Conservation (phyloP, 23 tunicate species). For the Trididemnum clinides region DNA sequence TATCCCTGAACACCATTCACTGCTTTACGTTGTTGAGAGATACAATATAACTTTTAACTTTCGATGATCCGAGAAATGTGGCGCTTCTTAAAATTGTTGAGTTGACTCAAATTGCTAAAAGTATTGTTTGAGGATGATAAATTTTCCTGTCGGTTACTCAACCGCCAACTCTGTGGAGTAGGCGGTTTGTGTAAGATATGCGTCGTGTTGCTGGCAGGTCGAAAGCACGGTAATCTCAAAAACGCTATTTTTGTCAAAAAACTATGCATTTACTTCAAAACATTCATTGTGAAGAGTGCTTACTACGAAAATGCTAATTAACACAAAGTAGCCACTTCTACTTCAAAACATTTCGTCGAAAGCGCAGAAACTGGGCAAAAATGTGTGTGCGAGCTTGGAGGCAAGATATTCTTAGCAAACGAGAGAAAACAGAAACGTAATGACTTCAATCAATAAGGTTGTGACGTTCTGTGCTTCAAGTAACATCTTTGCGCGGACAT, state of each 20-base stretch:
- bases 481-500: neutral
- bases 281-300: conserved; percentile 14
- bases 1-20: neutral
- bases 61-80: neutral
- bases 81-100: neutral
- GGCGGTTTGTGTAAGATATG: conserved; percentile 37
- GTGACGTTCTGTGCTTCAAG: conserved; percentile 11
- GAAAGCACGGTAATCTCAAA: neutral
- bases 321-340: conserved; percentile 32
- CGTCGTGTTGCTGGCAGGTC: neutral
- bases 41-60: neutral
- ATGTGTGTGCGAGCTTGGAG: conserved; percentile 32
- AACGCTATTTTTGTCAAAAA: neutral
- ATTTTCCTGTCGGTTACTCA: neutral
- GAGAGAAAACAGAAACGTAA: conserved; percentile 26
- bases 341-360: conserved; percentile 32
- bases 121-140: neutral
- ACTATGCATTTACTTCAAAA: conserved; percentile 46
- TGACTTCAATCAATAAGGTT: neutral
- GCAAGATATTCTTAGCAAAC: neutral
- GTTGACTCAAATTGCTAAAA: neutral
- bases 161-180: conserved; percentile 22
- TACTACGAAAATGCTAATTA: conserved; percentile 26
- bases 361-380: conserved; percentile 35
- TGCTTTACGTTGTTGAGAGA: neutral